phyloP scores from a whole-genome alignment of 2,888 invertebrate species.

The Chalcosyrphus nemorum region DNA sequence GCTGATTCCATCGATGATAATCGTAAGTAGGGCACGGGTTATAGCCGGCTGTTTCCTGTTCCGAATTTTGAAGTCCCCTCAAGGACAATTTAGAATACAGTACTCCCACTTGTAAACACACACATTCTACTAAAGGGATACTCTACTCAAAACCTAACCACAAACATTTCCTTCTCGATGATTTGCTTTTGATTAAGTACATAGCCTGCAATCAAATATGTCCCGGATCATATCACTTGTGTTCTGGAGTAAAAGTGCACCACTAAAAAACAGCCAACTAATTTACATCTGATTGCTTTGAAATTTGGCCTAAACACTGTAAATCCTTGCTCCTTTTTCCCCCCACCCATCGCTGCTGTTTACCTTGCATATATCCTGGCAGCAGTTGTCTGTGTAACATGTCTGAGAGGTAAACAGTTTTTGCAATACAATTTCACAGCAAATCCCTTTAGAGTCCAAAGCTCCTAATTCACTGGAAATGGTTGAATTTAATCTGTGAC shows the following conservation, averaged over 20 bases:
- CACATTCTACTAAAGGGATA: not conserved
- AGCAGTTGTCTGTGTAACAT: slow-evolving; percentile 17
- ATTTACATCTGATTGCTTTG: slow-evolving; percentile 56
- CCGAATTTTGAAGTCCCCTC: no score
- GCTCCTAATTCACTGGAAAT: slow-evolving; percentile 40
- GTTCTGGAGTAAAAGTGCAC: slow-evolving; percentile 10
- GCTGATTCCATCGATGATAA: no score
- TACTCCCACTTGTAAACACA: no score
- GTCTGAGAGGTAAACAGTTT: slow-evolving; percentile 13
- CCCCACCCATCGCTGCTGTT: slow-evolving; percentile 21
- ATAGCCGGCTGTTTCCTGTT: not conserved
- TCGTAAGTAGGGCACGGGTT: no score
- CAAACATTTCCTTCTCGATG: not conserved
- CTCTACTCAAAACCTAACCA: not conserved
- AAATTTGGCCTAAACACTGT: slow-evolving; percentile 28
- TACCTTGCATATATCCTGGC: slow-evolving; percentile 27
- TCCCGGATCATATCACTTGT: not conserved
- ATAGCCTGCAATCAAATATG: slow-evolving; percentile 20
- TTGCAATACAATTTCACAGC: slow-evolving; percentile 11
- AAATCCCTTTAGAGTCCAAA: slow-evolving; percentile 41
- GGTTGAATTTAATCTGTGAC: slow-evolving; percentile 57
- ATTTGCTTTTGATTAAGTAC: not conserved
- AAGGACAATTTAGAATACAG: no score
- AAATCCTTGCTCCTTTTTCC: slow-evolving; percentile 15
- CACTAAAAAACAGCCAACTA: slow-evolving; percentile 58